Evolutionary conservation across 2,797 vertebrate species (phyloP), one percentile per base, ranked within the genome.

Genomic region (Sebastes glaucus): DNA sequence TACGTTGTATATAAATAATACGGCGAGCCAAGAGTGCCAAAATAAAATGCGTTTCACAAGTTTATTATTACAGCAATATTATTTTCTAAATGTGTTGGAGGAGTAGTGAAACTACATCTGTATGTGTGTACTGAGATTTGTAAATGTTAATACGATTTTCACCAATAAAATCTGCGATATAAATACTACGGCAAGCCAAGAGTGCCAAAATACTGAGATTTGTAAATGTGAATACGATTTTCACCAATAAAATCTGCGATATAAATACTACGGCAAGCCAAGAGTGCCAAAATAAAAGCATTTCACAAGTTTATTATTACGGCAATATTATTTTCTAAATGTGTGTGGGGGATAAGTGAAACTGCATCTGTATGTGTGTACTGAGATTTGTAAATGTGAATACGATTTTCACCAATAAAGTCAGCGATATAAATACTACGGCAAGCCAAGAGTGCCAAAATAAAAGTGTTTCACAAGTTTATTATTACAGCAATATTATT

Each of bases 1-100:
- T n/a, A n/a, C n/a, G n/a, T n/a, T n/a, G n/a, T 35, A 80, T 77
- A 71, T 93, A 89, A 94, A 95, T 28, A 95, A 32, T 94, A 96
- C 91, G 93, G 95, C 70, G 46, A 77, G 65, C 0, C 33, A 16
- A 10, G 73, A 46, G 65, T 1, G 18, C 25, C 93, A 87, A 78
- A 33, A n/a, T 11, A 63, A 10, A 38, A 2, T n/a, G 38, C 14
- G 38, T 14, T 42, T 6, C 2, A 16, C 14, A 11, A 35, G 35
- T 35, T 35, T 35, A 13, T 14, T 14, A 22, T 13, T 35, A 22
- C 35, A 22, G 9, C n/a, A 20, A n/a, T n/a, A 7, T n/a, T 20
- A 61, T 32, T 33, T n/a, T n/a, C 3, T 1, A 11, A 9, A 61
- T 32, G 4, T 27, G 27, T 27, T 27, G 27, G 27, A 5, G 27